These are phyloP conservation scores for Melanotaenia trifasciata DNA, from an alignment of 2,797 vertebrate species.

Conservation along the genomic window DNA sequence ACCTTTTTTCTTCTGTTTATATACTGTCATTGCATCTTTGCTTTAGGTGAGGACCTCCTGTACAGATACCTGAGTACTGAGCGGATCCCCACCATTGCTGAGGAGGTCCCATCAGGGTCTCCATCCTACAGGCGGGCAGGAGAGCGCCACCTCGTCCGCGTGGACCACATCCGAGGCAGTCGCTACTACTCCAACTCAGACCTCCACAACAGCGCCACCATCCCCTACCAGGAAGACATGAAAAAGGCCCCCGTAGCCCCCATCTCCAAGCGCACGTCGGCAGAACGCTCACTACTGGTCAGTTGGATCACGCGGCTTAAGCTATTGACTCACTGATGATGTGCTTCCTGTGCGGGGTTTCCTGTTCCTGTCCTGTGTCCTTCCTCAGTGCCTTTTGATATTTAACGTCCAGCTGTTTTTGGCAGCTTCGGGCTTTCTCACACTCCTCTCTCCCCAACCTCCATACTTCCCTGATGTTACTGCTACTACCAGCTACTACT, in stretches of 20 bases:
- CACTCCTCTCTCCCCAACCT: constrained; percentile 70
- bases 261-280: constrained; percentile 82
- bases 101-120: constrained; percentile 82
- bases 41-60: constrained; percentile 88
- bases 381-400: constrained; percentile 85
- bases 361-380: constrained; percentile 75
- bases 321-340: constrained; percentile 93
- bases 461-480: constrained; percentile 73
- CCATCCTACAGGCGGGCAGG: constrained; percentile 82
- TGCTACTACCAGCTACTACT: constrained; percentile 78
- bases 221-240: constrained; percentile 91
- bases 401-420: constrained; percentile 69
- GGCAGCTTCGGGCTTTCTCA: constrained; percentile 74
- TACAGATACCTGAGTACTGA: constrained; percentile 95
- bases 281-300: constrained; percentile 92
- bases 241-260: constrained; percentile 83
- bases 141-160: constrained; percentile 86
- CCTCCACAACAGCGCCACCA: constrained; percentile 92
- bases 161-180: constrained; percentile 90
- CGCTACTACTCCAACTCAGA: constrained; percentile 88
- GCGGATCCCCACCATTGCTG: constrained; percentile 90
- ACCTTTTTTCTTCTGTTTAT: not conserved
- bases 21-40: not conserved
- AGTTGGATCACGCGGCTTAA: constrained; percentile 95
- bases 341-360: constrained; percentile 66